Conservation (phyloP, 2,888 invertebrate genomes). For the Lycocerus yunnanus region DNA sequence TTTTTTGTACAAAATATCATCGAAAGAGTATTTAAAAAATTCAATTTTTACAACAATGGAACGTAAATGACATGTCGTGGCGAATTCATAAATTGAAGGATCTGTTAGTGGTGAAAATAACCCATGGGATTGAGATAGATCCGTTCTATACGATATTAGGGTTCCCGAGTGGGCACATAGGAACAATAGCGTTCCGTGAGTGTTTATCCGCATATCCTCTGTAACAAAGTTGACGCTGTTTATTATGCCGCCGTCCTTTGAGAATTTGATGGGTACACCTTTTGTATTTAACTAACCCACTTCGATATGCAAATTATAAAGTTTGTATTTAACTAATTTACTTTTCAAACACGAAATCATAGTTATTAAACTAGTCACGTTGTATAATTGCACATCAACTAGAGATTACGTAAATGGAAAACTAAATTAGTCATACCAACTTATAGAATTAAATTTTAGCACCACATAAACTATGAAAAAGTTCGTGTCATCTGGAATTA, state of each 20-base stretch:
- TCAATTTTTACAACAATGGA: background rate
- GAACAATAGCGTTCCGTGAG: conserved; percentile 26
- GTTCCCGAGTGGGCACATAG: conserved; percentile 18
- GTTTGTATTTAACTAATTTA: conserved; percentile 4
- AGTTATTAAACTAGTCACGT: conserved; percentile 2
- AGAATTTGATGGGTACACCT: conserved; percentile 18
- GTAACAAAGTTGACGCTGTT: conserved; percentile 15
- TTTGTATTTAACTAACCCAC: conserved; percentile 17
- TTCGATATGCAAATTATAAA: conserved; percentile 17
- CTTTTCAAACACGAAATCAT: conserved; percentile 3
- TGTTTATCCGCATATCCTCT: conserved; percentile 26
- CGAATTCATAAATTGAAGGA: conserved; percentile 23
- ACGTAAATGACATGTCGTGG: conserved; percentile 5
- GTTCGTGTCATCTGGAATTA: background rate
- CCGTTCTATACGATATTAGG: conserved; percentile 21
- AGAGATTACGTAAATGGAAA: background rate
- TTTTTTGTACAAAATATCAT: background rate
- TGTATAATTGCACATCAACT: background rate
- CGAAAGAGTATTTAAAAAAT: background rate
- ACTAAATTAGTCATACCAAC: background rate
- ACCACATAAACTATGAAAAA: background rate
- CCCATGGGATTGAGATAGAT: conserved; percentile 17
- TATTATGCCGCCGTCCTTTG: conserved; percentile 18
- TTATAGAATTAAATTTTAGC: background rate
- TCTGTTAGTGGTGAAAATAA: conserved; percentile 16